phyloP scores from a whole-genome alignment of 2,888 invertebrate genomes.

The Sarcophaga variegata region DNA sequence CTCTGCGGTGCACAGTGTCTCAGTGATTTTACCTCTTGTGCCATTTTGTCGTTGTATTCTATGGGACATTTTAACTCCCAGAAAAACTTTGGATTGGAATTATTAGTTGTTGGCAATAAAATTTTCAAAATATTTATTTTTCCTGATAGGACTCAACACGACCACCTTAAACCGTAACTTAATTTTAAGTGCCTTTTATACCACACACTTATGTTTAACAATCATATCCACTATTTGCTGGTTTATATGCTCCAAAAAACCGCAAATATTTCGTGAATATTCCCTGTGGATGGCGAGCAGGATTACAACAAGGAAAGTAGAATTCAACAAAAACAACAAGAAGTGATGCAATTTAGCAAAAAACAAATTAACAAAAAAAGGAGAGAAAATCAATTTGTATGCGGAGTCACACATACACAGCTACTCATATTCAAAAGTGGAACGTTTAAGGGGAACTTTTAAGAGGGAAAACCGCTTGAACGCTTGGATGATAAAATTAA shows the following conservation, averaged over 20 bases:
- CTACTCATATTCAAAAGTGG: no score
- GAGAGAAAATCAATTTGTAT: no score
- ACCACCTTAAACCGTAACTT: background rate
- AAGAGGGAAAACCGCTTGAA: conserved; percentile 17
- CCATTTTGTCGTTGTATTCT: background rate
- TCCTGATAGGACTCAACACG: background rate
- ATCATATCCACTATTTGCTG: no score
- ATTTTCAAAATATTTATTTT: background rate
- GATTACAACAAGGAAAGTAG: background rate
- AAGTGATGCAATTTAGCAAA: background rate
- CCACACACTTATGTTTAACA: background rate
- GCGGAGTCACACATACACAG: no score
- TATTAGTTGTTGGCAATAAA: background rate
- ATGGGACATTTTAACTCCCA: background rate
- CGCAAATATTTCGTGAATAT: background rate
- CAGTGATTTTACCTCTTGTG: no score
- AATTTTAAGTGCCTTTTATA: background rate
- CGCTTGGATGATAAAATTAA: conserved; percentile 31
- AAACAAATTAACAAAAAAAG: background rate
- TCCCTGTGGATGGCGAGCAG: background rate
- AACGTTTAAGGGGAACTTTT: no score
- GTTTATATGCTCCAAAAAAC: background rate
- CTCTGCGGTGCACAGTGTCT: no score
- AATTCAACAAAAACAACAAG: background rate
- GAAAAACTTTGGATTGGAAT: background rate